Percentiles rank a stretch among this genome's conserved stretches.
These are phyloP conservation scores for Podarcis lilfordi DNA, from an alignment of 2,797 vertebrate genomes.

Conservation along the genomic window DNA sequence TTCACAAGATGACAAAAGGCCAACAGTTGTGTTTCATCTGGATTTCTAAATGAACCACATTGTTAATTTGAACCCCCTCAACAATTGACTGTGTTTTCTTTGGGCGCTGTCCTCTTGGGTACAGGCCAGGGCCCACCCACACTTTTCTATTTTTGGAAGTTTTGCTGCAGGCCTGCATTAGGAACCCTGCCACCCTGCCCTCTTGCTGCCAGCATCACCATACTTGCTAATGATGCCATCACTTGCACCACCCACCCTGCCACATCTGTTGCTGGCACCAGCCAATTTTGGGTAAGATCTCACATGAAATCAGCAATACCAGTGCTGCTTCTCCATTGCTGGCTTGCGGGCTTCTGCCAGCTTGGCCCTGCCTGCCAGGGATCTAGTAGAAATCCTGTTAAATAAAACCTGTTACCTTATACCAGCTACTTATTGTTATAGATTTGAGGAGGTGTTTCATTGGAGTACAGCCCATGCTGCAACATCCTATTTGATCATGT, in stretches of 20 bases:
- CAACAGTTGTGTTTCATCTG: conserved; percentile 30
- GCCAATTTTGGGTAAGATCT: no score
- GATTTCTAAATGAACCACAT: conserved; percentile 20
- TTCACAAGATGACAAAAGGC: conserved; percentile 1
- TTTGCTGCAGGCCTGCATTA: background rate
- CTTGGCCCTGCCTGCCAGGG: no score
- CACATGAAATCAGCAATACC: no score
- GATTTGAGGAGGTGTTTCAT: background rate
- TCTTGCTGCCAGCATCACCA: no score
- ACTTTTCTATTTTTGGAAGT: no score
- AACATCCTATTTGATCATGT: conserved; percentile 5
- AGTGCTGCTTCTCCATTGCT: no score
- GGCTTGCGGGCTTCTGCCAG: no score
- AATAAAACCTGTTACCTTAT: background rate
- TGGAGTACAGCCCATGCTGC: background rate
- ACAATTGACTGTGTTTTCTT: background rate
- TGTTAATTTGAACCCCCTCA: background rate
- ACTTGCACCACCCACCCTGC: no score
- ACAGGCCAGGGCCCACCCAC: background rate
- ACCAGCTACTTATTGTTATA: background rate
- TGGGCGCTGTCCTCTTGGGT: background rate
- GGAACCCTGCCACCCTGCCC: no score
- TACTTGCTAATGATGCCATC: no score
- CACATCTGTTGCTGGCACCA: no score
- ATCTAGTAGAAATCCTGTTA: background rate